phyloP scores from a whole-genome alignment of 2,888 invertebrate species.

The Brachyopa scutellaris region DNA sequence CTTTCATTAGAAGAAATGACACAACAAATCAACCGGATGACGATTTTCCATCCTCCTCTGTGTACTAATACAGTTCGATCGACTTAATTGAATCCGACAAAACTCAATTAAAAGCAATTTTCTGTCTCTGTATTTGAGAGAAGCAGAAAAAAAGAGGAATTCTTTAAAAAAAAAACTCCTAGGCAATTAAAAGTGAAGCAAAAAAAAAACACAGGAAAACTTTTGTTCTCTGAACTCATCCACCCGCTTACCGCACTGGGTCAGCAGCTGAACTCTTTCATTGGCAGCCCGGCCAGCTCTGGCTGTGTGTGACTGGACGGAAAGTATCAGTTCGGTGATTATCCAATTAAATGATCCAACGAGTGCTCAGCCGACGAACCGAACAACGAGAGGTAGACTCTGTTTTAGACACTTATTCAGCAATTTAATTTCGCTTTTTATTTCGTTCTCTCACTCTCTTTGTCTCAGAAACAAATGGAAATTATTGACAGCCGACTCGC shows the following conservation, averaged over 20 bases:
- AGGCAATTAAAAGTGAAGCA: constrained; percentile 58
- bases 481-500: constrained; percentile 62
- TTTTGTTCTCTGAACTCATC: constrained; percentile 49
- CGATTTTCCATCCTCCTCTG: constrained; percentile 18
- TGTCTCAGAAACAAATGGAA: constrained; percentile 55
- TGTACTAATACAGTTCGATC: constrained; percentile 32
- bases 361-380: not conserved
- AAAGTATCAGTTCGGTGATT: constrained; percentile 72
- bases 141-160: constrained; percentile 16
- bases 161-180: constrained; percentile 23
- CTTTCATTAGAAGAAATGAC: constrained; percentile 31
- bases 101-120: constrained; percentile 67
- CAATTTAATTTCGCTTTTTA: constrained; percentile 41
- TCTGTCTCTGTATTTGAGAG: constrained; percentile 8
- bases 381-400: constrained; percentile 38
- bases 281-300: not conserved
- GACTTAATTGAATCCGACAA: constrained; percentile 59
- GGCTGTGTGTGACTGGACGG: constrained; percentile 41
- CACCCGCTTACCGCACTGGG: constrained; percentile 24
- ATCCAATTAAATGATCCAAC: constrained; percentile 66
- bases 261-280: constrained; percentile 27
- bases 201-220: constrained; percentile 9
- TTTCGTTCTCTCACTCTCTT: constrained; percentile 1
- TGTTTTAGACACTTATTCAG: constrained; percentile 61
- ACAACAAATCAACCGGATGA: constrained; percentile 33